phyloP scores from a whole-genome alignment of 2,797 vertebrate species.

The Enteromius fasciolatus region DNA sequence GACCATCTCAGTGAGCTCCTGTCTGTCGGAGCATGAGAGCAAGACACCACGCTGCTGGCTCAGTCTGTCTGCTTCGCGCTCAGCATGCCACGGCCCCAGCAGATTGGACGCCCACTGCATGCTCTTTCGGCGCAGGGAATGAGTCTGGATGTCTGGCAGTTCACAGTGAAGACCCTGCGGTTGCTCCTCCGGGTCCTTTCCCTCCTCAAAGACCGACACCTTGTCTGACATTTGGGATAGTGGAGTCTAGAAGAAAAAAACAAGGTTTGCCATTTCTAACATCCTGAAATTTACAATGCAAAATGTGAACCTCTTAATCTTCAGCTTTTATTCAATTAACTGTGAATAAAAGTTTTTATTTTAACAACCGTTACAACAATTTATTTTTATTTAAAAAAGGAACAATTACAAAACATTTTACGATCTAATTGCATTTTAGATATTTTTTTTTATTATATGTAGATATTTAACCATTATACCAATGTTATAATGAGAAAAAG shows the following conservation, averaged over 20 bases:
- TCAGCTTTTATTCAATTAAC: neutral
- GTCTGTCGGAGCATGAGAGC: slow-evolving; percentile 80
- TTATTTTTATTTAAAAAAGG: neutral
- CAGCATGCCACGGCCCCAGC: slow-evolving; percentile 75
- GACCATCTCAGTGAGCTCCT: slow-evolving; percentile 83
- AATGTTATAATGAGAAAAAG: neutral
- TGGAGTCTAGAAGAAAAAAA: slow-evolving; percentile 43
- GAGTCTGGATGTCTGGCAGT: slow-evolving; percentile 64
- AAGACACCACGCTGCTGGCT: slow-evolving; percentile 78
- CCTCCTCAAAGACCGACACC: slow-evolving; percentile 81
- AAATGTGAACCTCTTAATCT: neutral
- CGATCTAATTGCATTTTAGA: neutral
- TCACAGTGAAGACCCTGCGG: slow-evolving; percentile 68
- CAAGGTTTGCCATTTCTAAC: neutral
- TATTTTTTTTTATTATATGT: neutral
- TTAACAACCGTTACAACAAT: neutral
- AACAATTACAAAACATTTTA: neutral
- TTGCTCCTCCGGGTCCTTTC: slow-evolving; percentile 2
- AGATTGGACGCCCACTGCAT: slow-evolving; percentile 83
- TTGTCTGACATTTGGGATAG: slow-evolving; percentile 82
- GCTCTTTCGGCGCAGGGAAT: slow-evolving; percentile 77
- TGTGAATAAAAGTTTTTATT: neutral
- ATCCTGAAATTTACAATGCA: neutral
- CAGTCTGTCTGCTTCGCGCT: slow-evolving; percentile 77
- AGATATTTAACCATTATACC: neutral